Evolutionary conservation across 2,113 vertebrate species (phyloP).

Genomic region (Struthio camelus): DNA sequence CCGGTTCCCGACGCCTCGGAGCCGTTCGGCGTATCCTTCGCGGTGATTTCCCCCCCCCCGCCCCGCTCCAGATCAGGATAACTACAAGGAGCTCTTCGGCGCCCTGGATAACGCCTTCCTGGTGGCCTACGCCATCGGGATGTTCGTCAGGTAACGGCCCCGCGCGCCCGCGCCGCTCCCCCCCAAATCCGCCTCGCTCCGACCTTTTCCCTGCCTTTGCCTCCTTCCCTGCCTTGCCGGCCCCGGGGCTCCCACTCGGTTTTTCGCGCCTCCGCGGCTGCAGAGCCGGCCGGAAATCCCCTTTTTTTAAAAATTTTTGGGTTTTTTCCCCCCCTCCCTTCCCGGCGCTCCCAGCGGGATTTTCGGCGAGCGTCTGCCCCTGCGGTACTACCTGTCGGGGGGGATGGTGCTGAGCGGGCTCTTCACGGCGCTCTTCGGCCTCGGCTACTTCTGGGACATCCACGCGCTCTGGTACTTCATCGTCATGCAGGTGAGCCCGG

Average conservation of each 20-base stretch:
- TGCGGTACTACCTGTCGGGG: constrained; percentile 89
- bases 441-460: constrained; percentile 93
- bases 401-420: constrained; percentile 93
- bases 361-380: constrained; percentile 93
- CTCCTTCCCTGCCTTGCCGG: too few relatives aligned
- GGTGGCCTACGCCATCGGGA: constrained; percentile 94
- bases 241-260: too few relatives aligned
- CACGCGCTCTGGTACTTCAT: constrained; percentile 91
- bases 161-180: too few relatives aligned
- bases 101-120: constrained; percentile 94
- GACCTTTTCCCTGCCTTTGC: too few relatives aligned
- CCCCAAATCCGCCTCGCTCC: background rate
- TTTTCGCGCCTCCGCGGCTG: too few relatives aligned
- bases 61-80: constrained; percentile 80
- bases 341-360: constrained; percentile 81
- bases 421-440: constrained; percentile 89
- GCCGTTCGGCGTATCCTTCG: too few relatives aligned
- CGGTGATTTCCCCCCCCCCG: too few relatives aligned
- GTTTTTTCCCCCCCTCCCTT: too few relatives aligned
- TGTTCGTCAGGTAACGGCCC: constrained; percentile 99
- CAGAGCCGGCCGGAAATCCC: too few relatives aligned
- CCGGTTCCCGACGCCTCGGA: background rate
- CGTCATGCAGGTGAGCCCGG: constrained; percentile 84
- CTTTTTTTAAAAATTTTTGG: too few relatives aligned
- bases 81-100: constrained; percentile 91